Conservation (phyloP, 1,140 invertebrate genomes). For the Diorhabda elongata region DNA sequence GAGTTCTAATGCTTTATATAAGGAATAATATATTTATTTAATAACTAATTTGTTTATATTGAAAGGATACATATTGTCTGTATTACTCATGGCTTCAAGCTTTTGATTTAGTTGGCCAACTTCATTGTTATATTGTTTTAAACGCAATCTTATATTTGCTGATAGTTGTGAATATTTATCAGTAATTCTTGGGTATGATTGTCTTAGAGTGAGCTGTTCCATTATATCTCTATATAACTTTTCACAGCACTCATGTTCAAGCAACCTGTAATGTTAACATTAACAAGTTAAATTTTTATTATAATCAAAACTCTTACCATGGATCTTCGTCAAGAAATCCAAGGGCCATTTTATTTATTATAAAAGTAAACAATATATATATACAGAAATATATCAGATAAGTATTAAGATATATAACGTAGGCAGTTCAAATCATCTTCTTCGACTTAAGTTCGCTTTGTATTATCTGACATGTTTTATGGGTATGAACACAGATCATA, state of each 20-base stretch:
- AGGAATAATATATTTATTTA: constrained; percentile 3
- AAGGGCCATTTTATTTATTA: no score
- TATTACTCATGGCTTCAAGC: constrained; percentile 50
- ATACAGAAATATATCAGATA: no score
- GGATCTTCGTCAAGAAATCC: neutral
- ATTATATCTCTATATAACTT: constrained; percentile 60
- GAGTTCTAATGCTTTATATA: constrained; percentile 45
- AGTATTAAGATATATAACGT: no score
- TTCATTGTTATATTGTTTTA: constrained; percentile 61
- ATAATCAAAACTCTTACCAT: neutral
- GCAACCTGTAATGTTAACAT: constrained; percentile 50
- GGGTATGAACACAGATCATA: no score
- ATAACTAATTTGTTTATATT: constrained; percentile 6
- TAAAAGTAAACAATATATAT: no score
- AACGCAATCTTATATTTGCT: constrained; percentile 54
- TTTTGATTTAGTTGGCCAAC: constrained; percentile 57
- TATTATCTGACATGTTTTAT: no score
- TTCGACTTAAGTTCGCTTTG: no score
- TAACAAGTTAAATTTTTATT: neutral
- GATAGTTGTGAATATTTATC: constrained; percentile 56
- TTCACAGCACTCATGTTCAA: constrained; percentile 64
- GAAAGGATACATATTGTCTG: constrained; percentile 54
- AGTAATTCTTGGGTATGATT: constrained; percentile 51
- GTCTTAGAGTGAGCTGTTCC: constrained; percentile 55
- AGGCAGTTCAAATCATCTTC: no score